Base-by-base conservation (phyloP, 2,113 vertebrate genomes). In the Odocoileus virginianus region DNA sequence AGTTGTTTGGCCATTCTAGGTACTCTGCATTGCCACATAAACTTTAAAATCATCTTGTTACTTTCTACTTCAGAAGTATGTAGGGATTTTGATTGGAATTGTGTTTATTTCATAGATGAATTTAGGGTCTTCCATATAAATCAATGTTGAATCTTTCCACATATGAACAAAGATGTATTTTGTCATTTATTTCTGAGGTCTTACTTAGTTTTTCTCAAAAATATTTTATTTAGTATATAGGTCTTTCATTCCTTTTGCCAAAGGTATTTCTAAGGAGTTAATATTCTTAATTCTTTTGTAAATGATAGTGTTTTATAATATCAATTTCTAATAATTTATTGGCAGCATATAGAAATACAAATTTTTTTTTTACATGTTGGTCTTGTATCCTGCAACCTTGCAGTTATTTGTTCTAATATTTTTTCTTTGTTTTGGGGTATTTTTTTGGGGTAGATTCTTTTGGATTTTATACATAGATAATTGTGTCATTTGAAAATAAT, bases 401-500 rank as follows among this genome's bases (percentile, higher is more conserved):
- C 30, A 64, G 33, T 85, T 78, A 90, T 57, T 45, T 71, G 36
- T 55, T 82, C 17, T 76, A 82, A 17, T 43, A 47, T 43, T 57
- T 92, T 71, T 93, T 55, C 19, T 55, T 47, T 74, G n/a, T 40
- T 40, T 71, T 6, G 67, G 19, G n/a, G 19, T 67, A 10, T 93
- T 71, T 52, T 43, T 50, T 89, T 54, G 36, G 33, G 17, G 6
- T 67, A 54, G 25, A 50, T n/a, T 89, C 28, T n/a, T 95, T 91
- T 55, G 47, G 52, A 67, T 94, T 96, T 78, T 94, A 83, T 84
- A 64, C 10, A 67, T 36, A 92, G 55, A 86, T 79, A 71, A 71
- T 95, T 28, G 25, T 71, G 25, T 67, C 30, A 89, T 86, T 79
- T 95, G 52, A 94, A 96, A 94, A 83, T 92, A 55, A 47, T 45